Percentiles rank a stretch among this genome's conserved stretches.
These are phyloP conservation scores for Drosophila atroscutellata DNA, from an alignment of 2,888 invertebrate genomes.

Conservation along the genomic window DNA sequence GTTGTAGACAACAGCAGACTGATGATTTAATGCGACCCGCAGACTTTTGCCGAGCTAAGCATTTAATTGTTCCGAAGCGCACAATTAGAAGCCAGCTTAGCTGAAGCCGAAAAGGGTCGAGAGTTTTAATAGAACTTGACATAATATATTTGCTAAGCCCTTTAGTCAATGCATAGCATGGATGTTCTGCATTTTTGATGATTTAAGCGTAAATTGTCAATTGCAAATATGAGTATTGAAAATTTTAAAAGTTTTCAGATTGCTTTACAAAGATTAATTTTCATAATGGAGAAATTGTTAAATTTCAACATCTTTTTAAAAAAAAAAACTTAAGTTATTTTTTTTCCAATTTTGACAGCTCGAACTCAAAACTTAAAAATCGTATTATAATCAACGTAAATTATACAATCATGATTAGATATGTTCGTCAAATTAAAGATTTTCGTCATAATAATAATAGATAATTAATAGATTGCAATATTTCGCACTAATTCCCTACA, in stretches of 20 bases:
- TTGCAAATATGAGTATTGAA: background rate
- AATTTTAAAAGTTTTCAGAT: background rate
- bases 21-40: slow-evolving; percentile 79
- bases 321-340: too few species aligned
- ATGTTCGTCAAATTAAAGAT: background rate
- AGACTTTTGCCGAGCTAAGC: slow-evolving; percentile 79
- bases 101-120: slow-evolving; percentile 1
- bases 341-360: too few species aligned
- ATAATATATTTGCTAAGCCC: background rate
- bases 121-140: slow-evolving; percentile 15
- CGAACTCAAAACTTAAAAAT: background rate
- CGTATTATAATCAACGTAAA: background rate
- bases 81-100: slow-evolving; percentile 40
- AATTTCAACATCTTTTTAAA: background rate
- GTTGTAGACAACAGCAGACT: slow-evolving; percentile 71
- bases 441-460: background rate
- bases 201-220: background rate
- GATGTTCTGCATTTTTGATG: background rate
- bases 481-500: slow-evolving; percentile 8
- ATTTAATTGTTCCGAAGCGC: slow-evolving; percentile 75
- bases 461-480: background rate
- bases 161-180: background rate
- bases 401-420: background rate
- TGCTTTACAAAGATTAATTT: background rate
- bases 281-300: background rate